Evolutionary conservation across 2,113 vertebrate genomes (phyloP).

Genomic region (Epinephelus cyanopodus): DNA sequence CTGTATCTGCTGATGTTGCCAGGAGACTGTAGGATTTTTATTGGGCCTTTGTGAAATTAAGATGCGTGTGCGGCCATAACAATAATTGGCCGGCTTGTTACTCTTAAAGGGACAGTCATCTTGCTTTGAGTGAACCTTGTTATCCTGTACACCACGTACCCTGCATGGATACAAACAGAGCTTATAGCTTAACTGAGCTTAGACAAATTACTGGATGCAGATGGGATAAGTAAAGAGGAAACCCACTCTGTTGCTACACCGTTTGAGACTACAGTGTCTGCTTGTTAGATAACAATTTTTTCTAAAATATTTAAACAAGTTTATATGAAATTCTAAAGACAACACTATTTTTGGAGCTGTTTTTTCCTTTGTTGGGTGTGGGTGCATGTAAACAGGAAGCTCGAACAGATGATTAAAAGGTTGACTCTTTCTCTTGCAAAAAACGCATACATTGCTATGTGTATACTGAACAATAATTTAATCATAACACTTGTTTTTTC

Average conservation of each 20-base stretch:
- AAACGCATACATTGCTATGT: not conserved
- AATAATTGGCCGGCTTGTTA: constrained; percentile 2
- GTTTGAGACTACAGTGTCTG: not conserved
- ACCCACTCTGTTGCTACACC: not conserved
- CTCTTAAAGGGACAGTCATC: constrained; percentile 55
- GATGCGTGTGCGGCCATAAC: not conserved
- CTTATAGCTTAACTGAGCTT: not conserved
- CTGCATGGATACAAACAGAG: constrained; percentile 10
- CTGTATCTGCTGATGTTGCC: constrained; percentile 10
- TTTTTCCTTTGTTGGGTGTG: not conserved
- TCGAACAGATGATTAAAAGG: not conserved
- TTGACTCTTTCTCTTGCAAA: not conserved
- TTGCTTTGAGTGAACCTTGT: constrained; percentile 7
- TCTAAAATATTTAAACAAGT: not conserved
- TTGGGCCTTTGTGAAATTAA: not conserved
- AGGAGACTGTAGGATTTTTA: constrained; percentile 4
- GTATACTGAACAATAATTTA: too few species aligned
- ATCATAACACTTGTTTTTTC: too few species aligned
- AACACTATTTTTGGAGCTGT: not conserved
- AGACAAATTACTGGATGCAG: constrained; percentile 7
- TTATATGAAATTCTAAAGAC: not conserved
- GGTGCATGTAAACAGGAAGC: not conserved
- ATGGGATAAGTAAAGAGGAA: not conserved
- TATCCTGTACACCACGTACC: not conserved
- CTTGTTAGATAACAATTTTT: too few species aligned